These are phyloP conservation scores for Takifugu bimaculatus DNA, from an alignment of 2,113 vertebrate species.

Conservation along the genomic window DNA sequence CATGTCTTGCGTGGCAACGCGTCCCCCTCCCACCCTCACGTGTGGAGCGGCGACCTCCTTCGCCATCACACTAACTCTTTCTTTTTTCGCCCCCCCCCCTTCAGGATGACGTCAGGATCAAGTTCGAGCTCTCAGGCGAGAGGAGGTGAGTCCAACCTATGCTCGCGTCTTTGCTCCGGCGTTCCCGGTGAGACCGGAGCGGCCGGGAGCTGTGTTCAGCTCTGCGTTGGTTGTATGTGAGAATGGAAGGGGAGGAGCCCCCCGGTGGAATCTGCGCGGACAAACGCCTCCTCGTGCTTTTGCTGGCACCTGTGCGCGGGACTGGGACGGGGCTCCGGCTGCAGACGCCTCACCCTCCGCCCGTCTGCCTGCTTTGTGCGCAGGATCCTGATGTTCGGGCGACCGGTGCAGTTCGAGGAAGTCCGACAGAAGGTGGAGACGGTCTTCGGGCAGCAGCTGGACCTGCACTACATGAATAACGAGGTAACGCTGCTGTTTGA, in stretches of 20 bases:
- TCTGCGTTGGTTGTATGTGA: conserved; percentile 57
- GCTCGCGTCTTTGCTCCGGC: neutral
- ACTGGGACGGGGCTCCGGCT: conserved; percentile 22
- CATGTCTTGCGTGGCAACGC: conserved; percentile 2
- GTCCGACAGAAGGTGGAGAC: conserved; percentile 87
- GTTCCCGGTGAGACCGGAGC: too few relatives aligned
- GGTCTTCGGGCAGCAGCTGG: conserved; percentile 89
- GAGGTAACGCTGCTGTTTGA: conserved; percentile 71
- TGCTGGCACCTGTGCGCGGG: conserved; percentile 16
- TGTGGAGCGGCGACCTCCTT: too few relatives aligned
- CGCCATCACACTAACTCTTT: neutral
- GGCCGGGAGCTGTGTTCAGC: too few relatives aligned
- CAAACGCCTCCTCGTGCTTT: conserved; percentile 28
- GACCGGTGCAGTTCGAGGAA: conserved; percentile 84
- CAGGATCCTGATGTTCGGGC: conserved; percentile 87
- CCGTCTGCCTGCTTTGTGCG: neutral
- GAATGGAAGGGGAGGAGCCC: conserved; percentile 70
- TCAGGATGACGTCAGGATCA: conserved; percentile 93
- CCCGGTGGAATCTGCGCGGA: conserved; percentile 82
- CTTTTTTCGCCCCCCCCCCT: neutral
- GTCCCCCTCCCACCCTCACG: conserved; percentile 26
- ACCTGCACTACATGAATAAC: conserved; percentile 82
- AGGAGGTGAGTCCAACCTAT: conserved; percentile 76
- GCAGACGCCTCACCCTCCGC: conserved; percentile 28
- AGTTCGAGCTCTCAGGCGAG: conserved; percentile 93